phyloP scores from a whole-genome alignment of 2,113 vertebrate species.

The Catagonus wagneri region DNA sequence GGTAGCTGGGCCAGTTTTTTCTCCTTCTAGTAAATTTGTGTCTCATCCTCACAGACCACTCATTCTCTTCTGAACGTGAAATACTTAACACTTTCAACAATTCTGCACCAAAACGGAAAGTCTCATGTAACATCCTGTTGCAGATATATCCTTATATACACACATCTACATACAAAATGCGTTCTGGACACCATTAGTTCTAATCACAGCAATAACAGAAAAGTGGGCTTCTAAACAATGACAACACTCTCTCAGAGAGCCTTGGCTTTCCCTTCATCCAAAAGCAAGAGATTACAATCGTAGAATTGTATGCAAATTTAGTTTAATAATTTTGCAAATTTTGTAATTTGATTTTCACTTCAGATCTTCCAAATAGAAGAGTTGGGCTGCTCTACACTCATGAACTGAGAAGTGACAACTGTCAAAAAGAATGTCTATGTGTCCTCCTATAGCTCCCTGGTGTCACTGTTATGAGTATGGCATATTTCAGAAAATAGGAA shows the following conservation, averaged over 20 bases:
- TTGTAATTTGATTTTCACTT: background rate
- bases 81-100: background rate
- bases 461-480: background rate
- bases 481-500: background rate
- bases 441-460: background rate
- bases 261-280: background rate
- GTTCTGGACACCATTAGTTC: background rate
- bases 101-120: background rate
- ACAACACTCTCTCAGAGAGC: background rate
- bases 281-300: background rate
- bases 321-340: background rate
- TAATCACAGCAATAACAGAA: background rate
- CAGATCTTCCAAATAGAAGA: background rate
- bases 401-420: background rate
- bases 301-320: background rate
- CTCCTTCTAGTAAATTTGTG: background rate
- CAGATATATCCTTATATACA: background rate
- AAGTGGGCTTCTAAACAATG: background rate
- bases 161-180: background rate
- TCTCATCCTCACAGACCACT: background rate
- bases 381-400: background rate
- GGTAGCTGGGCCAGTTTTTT: background rate
- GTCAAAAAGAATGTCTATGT: background rate
- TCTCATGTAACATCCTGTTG: background rate
- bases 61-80: background rate